Evolutionary conservation across 2,113 vertebrate genomes (phyloP), one percentile per base, ranked within the genome.

Genomic region (Oncorhynchus tshawytscha): DNA sequence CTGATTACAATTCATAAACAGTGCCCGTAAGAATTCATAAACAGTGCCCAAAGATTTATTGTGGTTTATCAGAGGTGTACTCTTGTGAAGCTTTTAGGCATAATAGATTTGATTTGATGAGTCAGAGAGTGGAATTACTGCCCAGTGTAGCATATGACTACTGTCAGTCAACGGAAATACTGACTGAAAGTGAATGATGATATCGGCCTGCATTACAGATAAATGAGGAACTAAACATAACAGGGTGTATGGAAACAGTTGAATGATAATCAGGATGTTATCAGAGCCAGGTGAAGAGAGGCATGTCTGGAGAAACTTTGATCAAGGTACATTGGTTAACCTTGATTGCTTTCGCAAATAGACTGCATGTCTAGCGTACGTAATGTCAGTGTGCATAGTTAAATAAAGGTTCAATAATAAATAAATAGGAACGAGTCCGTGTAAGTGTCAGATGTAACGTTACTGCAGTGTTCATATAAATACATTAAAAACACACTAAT

Each of bases 271-370:
- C 39, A 45, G 2, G 39, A 45, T 45, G 9, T 45, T 39, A 39
- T 39, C 39, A 39, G 39, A 39, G 39, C 39, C 39, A 66, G 51
- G 51, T 59, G 62, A 62, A 12, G 45, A 72, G 64, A 54, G 16
- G 51, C 16, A 18, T 5, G 57, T 67, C 13, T 66, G 29, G 8
- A 45, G 39, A 45, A 45, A 9, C 39, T 12, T 75, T 68, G 75
- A 77, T n/a, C 75, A 71, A 82, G 66, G 75, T 75, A 48, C 70
- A 82, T 70, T 70, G 51, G 49, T 34, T 18, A n/a, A 22, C 67
- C 16, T 54, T 4, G 22, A 65, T 25, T 71, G 68, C 29, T 29
- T 57, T 69, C 25, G 20, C 11, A 78, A 51, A 71, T 69, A 51
- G 54, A 24, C 25, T 67, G 54, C 62, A 51, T 57, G 67, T 20